phyloP scores from a whole-genome alignment of 1,140 invertebrate species.

The Brachionus asplanchnoidis region DNA sequence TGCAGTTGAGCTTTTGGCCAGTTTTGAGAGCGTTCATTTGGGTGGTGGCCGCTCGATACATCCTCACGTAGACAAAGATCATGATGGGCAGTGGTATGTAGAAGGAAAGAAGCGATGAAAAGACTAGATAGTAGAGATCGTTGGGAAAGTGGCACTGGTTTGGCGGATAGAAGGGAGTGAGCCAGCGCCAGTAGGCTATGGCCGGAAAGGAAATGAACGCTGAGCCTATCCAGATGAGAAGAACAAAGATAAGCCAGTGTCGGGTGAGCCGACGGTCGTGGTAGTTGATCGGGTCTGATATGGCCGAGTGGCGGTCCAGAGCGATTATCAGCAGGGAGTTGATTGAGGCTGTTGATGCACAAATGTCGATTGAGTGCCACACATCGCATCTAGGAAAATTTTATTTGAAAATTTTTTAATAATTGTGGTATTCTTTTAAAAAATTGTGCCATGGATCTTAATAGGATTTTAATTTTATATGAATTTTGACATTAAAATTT shows the following conservation, averaged over 20 bases:
- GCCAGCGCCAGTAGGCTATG: conserved; percentile 49
- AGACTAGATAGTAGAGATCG: conserved; percentile 50
- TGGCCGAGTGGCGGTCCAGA: conserved; percentile 37
- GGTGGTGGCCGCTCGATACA: conserved; percentile 51
- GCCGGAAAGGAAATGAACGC: conserved; percentile 41
- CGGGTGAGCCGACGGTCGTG: neutral
- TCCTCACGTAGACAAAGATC: conserved; percentile 55
- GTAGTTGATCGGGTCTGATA: conserved; percentile 38
- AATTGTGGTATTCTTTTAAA: too few species aligned
- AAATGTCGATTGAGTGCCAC: conserved; percentile 34
- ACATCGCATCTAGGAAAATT: neutral
- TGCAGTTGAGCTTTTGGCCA: conserved; percentile 28
- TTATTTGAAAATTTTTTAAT: neutral
- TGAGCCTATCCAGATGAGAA: conserved; percentile 23
- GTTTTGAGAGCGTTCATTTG: conserved; percentile 36
- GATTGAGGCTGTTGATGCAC: conserved; percentile 42
- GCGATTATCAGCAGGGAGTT: conserved; percentile 21
- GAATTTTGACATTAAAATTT: too few species aligned
- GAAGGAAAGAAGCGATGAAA: conserved; percentile 56
- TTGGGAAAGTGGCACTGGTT: conserved; percentile 13
- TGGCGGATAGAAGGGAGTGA: neutral
- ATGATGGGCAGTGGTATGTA: conserved; percentile 55
- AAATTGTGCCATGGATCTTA: too few species aligned
- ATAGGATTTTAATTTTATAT: too few species aligned
- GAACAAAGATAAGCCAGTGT: neutral